Base-by-base conservation (phyloP, 2,113 vertebrate genomes). In the Oxygymnocypris stewartii region DNA sequence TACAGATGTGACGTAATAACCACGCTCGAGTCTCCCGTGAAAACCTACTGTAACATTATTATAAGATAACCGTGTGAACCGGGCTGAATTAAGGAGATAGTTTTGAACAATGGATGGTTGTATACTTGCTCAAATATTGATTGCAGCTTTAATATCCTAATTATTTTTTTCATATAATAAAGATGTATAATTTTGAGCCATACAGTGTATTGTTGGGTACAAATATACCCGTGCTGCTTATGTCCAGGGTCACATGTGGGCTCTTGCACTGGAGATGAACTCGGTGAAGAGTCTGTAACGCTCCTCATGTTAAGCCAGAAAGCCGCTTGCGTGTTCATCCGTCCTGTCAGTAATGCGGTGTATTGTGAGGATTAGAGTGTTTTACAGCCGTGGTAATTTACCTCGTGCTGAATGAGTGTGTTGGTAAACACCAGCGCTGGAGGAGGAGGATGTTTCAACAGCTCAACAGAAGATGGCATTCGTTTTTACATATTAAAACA, bases 241-340 rank as follows among this genome's bases (percentile, higher is more conserved):
- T 16, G 13, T 51, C 2, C 49, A 51, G 49, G 4, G 14, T 0
- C 49, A 51, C 49, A 6, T 16, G 3, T 59, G 86, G 35, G 57
- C 42, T 81, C 79, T 84, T 16, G 37, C 87, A 90, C 89, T 88
- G 65, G 87, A 87, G 71, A 69, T 85, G 88, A 91, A 91, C 63
- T 84, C 59, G 85, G 84, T 91, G 74, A 88, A 89, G 80, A 82
- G 80, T 18, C 78, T 77, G 69, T 73, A 44, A 67, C 6, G 6
- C 49, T 65, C 40, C 79, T 82, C 13, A 5, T 5, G 51, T 59
- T 79, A 59, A 40, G 18, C 54, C 7, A 79, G 35, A 23, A 61
- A 59, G 77, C 77, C 6, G n/a, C 2, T 57, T 51, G 31, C 18
- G 12, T 79, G 16, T 79, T 79, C 51, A 54, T 23, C 54, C 10